Conservation (phyloP, 2,113 vertebrate species). For the Elephas maximus region DNA sequence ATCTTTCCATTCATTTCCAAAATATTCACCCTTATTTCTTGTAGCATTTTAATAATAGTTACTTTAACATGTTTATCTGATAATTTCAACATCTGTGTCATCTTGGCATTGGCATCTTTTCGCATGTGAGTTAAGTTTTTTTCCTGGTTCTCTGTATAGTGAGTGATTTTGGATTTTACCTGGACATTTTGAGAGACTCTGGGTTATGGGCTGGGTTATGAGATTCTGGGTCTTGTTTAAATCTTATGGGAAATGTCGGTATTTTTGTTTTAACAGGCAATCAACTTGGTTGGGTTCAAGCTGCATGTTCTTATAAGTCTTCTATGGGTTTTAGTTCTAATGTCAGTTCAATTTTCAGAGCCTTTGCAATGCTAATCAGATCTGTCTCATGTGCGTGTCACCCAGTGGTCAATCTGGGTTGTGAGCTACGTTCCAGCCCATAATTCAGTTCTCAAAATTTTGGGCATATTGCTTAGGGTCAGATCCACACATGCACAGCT, state of each 20-base stretch:
- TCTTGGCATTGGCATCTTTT: neutral
- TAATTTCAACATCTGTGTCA: neutral
- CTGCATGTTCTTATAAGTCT: neutral
- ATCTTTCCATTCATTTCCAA: neutral
- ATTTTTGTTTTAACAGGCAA: constrained; percentile 31
- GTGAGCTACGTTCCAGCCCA: neutral
- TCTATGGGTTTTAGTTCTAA: neutral
- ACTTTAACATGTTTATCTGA: constrained; percentile 16
- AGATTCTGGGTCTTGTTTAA: constrained; percentile 27
- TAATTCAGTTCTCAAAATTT: constrained; percentile 48
- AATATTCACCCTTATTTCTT: constrained; percentile 19
- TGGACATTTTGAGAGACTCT: constrained; percentile 25
- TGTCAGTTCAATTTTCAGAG: constrained; percentile 10
- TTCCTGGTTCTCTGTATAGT: neutral
- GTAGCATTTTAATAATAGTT: constrained; percentile 18
- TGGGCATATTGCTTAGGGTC: neutral
- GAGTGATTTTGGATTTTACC: constrained; percentile 52
- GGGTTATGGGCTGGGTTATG: neutral
- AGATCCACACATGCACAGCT: neutral
- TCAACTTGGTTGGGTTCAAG: neutral
- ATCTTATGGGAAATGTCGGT: neutral
- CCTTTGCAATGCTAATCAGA: neutral
- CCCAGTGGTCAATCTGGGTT: neutral
- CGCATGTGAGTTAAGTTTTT: neutral
- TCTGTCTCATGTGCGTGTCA: neutral